phyloP scores from a whole-genome alignment of 2,113 vertebrate species.

The Bufo bufo region DNA sequence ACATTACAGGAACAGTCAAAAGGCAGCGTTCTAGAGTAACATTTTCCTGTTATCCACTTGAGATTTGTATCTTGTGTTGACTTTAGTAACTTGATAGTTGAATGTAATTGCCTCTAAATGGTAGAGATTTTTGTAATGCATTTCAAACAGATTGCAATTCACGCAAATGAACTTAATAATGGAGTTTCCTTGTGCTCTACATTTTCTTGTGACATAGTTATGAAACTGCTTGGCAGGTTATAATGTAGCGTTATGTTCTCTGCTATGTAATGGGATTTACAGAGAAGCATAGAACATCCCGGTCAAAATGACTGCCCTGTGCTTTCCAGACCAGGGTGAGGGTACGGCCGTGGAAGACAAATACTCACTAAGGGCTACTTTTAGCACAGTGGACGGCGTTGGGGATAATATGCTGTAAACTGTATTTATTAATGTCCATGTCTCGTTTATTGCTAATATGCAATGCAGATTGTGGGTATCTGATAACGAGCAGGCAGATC shows the following conservation, averaged over 20 bases:
- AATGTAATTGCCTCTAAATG: slow-evolving; percentile 57
- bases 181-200: slow-evolving; percentile 13
- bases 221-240: slow-evolving; percentile 42
- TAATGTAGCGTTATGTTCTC: slow-evolving; percentile 25
- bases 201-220: slow-evolving; percentile 27
- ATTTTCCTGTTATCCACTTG: slow-evolving; percentile 53
- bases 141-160: slow-evolving; percentile 48
- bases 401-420: background rate
- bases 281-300: background rate
- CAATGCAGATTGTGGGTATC: background rate
- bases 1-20: slow-evolving; percentile 9
- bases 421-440: background rate
- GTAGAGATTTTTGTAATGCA: slow-evolving; percentile 54
- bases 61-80: slow-evolving; percentile 58
- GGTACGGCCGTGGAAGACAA: background rate
- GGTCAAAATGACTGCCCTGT: background rate
- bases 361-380: slow-evolving; percentile 4
- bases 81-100: slow-evolving; percentile 52
- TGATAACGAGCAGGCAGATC: background rate
- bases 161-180: slow-evolving; percentile 49
- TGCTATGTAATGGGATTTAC: slow-evolving; percentile 31
- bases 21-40: slow-evolving; percentile 46
- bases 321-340: slow-evolving; percentile 16
- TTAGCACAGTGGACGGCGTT: background rate
- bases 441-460: background rate